Evolutionary conservation across 2,797 vertebrate genomes (phyloP).

Genomic region (Chanos chanos): DNA sequence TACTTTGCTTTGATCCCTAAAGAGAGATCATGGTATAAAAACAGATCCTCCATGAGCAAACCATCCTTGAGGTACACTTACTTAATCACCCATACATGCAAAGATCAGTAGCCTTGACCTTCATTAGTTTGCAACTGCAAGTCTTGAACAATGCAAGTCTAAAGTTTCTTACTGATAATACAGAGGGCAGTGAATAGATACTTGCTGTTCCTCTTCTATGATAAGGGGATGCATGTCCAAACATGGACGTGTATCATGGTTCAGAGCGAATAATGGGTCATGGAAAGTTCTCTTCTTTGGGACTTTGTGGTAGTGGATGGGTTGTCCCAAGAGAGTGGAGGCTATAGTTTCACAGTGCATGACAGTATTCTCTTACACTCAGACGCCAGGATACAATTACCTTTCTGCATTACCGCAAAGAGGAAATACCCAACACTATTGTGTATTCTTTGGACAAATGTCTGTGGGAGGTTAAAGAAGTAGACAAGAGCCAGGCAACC

Average conservation of each 20-base stretch:
- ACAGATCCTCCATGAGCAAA: too few relatives aligned
- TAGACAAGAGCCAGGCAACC: too few relatives aligned
- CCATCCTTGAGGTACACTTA: too few relatives aligned
- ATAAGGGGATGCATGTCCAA: background rate
- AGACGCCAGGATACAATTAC: conserved; percentile 45
- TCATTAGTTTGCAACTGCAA: background rate
- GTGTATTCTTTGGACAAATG: conserved; percentile 16
- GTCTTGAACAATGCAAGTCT: background rate
- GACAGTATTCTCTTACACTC: conserved; percentile 32
- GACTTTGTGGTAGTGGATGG: conserved; percentile 24
- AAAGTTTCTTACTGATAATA: background rate
- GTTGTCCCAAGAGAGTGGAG: conserved; percentile 13
- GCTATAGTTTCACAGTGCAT: conserved; percentile 27
- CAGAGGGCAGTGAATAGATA: background rate
- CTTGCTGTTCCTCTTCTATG: background rate
- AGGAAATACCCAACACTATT: conserved; percentile 47
- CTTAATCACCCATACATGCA: background rate
- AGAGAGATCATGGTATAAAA: too few relatives aligned
- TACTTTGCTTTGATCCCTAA: background rate
- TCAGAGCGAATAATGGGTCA: conserved; percentile 29
- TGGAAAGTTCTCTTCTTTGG: conserved; percentile 51
- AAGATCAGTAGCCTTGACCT: background rate
- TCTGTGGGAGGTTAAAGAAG: too few relatives aligned
- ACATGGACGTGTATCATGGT: background rate
- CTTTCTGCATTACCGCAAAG: conserved; percentile 46